Conservation (phyloP, 92 coral and sea anemone species). For the Zoanthus solanderi region DNA sequence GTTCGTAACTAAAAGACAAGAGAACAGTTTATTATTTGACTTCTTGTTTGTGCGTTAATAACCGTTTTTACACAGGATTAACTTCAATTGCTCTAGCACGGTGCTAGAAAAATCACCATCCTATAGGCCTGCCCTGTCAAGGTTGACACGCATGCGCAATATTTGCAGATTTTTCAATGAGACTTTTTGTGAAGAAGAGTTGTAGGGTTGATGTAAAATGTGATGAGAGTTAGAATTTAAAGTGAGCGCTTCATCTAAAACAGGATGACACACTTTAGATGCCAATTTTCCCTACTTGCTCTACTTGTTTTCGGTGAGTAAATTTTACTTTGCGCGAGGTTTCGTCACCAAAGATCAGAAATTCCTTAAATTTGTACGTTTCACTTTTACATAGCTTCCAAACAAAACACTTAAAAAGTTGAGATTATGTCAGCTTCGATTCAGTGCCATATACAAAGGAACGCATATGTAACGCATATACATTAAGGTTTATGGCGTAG, state of each 20-base stretch:
- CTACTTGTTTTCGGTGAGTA: background rate
- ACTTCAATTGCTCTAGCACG: too few relatives aligned
- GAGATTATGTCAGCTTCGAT: background rate
- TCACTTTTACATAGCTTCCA: background rate
- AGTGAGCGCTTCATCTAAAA: background rate
- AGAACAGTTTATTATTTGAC: too few relatives aligned
- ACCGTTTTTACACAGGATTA: too few relatives aligned
- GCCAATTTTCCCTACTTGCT: background rate
- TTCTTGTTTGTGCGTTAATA: too few relatives aligned
- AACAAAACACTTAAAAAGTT: background rate
- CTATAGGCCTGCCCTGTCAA: too few relatives aligned
- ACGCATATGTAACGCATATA: background rate
- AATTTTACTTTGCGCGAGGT: background rate
- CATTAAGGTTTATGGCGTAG: background rate
- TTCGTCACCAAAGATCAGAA: background rate
- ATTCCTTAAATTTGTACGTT: background rate
- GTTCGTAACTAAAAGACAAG: too few relatives aligned
- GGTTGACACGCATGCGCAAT: background rate
- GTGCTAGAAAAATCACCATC: too few relatives aligned
- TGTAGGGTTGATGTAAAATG: background rate
- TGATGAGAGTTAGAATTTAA: background rate
- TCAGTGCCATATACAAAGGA: background rate
- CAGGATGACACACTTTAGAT: background rate
- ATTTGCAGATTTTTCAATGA: too few relatives aligned
- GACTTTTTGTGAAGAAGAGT: background rate